Percentiles rank a stretch among this genome's conserved stretches.
Conservation (phyloP, 2,797 vertebrate genomes). For the Peromyscus melanophrys region DNA sequence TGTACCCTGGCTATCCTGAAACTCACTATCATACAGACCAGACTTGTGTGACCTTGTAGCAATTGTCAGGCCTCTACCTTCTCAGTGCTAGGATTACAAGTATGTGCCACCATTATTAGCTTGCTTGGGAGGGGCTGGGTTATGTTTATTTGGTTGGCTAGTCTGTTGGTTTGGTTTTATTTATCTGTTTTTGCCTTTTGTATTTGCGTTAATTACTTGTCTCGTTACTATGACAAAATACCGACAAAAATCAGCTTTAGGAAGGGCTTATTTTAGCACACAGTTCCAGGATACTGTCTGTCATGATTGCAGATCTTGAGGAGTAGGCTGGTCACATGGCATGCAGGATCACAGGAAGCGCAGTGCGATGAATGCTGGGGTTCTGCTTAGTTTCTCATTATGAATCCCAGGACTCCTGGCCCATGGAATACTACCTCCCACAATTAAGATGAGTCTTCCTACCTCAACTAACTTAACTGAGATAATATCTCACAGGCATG, state of each 20-base stretch:
- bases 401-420: not conserved
- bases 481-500: not conserved
- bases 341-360: not conserved
- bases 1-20: not conserved
- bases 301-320: not conserved
- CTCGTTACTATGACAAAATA: not conserved
- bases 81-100: not conserved
- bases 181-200: not conserved
- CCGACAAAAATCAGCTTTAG: not conserved
- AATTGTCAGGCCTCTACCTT: not conserved
- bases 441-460: not conserved
- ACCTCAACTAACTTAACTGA: not conserved
- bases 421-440: not conserved
- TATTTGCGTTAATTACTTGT: not conserved
- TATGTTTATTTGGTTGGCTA: not conserved
- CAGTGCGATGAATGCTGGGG: not conserved
- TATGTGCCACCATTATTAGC: not conserved
- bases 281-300: not conserved
- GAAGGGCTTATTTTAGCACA: not conserved
- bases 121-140: not conserved
- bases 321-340: not conserved
- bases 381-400: not conserved
- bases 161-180: not conserved
- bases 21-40: not conserved
- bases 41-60: not conserved